These are phyloP conservation scores for Pteropus rufus DNA, from an alignment of 2,797 vertebrate species.

Conservation along the genomic window DNA sequence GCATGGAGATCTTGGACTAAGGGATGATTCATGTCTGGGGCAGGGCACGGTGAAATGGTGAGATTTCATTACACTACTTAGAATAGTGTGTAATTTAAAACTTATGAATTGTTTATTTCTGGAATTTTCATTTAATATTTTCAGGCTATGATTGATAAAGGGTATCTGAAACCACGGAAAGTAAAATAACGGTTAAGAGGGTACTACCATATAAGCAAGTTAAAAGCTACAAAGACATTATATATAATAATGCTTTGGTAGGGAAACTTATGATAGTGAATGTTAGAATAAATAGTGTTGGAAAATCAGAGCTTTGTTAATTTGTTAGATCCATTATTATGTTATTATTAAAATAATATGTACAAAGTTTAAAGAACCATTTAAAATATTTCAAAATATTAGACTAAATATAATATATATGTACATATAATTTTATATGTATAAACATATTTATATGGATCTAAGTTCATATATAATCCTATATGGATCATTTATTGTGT, in stretches of 20 bases:
- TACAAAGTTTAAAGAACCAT: neutral
- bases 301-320: neutral
- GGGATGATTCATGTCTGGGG: neutral
- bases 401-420: neutral
- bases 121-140: neutral
- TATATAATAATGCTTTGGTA: neutral
- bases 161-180: neutral
- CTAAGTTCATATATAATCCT: neutral
- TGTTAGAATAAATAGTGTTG: neutral
- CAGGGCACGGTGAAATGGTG: neutral
- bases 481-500: neutral
- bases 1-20: neutral
- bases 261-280: neutral
- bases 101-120: neutral
- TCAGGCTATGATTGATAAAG: neutral
- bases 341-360: conserved; percentile 7
- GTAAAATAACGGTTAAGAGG: neutral
- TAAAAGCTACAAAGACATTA: neutral
- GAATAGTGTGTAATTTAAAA: neutral
- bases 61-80: neutral
- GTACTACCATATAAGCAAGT: neutral
- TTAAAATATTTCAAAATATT: conserved; percentile 18
- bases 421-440: neutral
- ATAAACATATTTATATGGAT: neutral
- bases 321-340: neutral